These are phyloP conservation scores for Acrossocheilus fasciatus DNA, from an alignment of 2,797 vertebrate species.

Conservation along the genomic window DNA sequence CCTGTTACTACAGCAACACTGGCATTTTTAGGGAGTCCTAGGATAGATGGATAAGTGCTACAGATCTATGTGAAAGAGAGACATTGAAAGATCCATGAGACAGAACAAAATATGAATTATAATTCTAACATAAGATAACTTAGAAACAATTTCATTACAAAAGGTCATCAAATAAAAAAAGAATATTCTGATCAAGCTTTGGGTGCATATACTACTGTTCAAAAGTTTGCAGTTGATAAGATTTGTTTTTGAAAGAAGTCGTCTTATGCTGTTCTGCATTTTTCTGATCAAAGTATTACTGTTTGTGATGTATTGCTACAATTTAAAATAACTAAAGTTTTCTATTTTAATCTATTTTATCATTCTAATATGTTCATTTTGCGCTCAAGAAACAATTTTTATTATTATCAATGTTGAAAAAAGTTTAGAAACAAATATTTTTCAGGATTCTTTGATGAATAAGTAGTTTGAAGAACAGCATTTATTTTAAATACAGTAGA, in stretches of 20 bases:
- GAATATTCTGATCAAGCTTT: not conserved
- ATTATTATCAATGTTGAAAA: not conserved
- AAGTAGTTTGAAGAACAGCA: not conserved
- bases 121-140: not conserved
- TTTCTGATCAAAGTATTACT: not conserved
- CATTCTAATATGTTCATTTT: not conserved
- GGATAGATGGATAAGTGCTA: conserved; percentile 78
- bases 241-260: not conserved
- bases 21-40: conserved; percentile 78
- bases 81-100: not conserved
- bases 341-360: not conserved
- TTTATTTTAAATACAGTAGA: not conserved
- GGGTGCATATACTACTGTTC: not conserved
- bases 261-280: not conserved
- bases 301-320: not conserved
- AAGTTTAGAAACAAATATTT: not conserved
- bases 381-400: fast-evolving
- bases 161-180: not conserved
- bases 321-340: not conserved
- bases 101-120: not conserved
- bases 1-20: conserved; percentile 75
- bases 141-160: too few relatives aligned
- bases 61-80: conserved; percentile 70
- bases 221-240: not conserved
- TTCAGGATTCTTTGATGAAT: not conserved